Conservation (phyloP, 1,140 invertebrate genomes). For the Drosophila sturtevanti region DNA sequence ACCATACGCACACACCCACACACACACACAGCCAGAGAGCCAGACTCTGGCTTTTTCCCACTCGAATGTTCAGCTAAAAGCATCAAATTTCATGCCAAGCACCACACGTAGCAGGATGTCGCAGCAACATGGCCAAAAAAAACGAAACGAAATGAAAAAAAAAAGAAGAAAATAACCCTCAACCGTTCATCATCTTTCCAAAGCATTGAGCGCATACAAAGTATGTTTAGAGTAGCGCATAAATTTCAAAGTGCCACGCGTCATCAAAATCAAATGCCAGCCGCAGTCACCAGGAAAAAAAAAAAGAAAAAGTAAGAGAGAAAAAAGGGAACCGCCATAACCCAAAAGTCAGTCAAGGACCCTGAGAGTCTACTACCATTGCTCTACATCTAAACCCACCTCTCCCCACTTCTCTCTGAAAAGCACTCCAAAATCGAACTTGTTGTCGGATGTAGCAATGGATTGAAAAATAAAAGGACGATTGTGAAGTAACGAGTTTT, state of each 20-base stretch:
- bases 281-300: slow-evolving; percentile 29
- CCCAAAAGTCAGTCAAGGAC: slow-evolving; percentile 26
- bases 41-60: slow-evolving; percentile 50
- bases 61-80: slow-evolving; percentile 48
- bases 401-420: neutral
- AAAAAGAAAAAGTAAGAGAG: neutral
- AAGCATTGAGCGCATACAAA: slow-evolving; percentile 72
- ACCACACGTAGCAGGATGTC: slow-evolving; percentile 1
- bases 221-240: slow-evolving; percentile 73
- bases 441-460: slow-evolving; percentile 26
- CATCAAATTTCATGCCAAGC: slow-evolving; percentile 60
- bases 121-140: neutral
- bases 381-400: neutral
- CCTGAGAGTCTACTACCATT: neutral
- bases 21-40: neutral
- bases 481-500: no score
- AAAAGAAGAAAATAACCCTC: slow-evolving; percentile 11
- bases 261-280: slow-evolving; percentile 79
- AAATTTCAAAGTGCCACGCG: slow-evolving; percentile 79
- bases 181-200: slow-evolving; percentile 59
- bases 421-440: slow-evolving; percentile 20
- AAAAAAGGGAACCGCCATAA: neutral
- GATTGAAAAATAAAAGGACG: neutral
- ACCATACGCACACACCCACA: neutral
- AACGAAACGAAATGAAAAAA: neutral